phyloP scores from a whole-genome alignment of 2,797 vertebrate genomes.

The Clarias fuscus region DNA sequence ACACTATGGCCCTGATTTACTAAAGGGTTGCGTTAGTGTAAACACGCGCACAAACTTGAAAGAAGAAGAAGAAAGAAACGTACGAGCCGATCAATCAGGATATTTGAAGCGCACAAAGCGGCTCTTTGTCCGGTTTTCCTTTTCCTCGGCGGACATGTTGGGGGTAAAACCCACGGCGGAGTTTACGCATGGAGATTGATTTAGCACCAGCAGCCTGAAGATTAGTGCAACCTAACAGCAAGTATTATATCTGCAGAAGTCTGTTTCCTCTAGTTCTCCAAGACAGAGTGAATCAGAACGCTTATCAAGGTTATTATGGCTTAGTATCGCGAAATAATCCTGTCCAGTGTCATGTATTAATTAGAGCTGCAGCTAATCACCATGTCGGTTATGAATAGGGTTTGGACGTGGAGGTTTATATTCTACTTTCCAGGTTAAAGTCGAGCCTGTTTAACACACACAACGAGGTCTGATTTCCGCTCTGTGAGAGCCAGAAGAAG shows the following conservation, averaged over 20 bases:
- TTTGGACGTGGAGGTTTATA: not conserved
- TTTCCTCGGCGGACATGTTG: not conserved
- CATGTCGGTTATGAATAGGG: not conserved
- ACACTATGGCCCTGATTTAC: constrained; percentile 29
- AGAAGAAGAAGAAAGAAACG: not conserved
- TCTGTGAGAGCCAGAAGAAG: not conserved
- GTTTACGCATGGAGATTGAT: not conserved
- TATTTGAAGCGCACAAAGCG: not conserved
- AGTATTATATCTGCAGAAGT: not conserved
- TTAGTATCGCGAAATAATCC: constrained; percentile 3
- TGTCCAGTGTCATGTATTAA: not conserved
- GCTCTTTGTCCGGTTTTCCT: not conserved
- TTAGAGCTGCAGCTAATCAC: not conserved
- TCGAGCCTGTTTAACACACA: not conserved
- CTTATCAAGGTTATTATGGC: not conserved
- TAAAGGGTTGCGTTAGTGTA: constrained; percentile 20
- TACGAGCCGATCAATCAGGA: not conserved
- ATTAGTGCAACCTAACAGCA: constrained; percentile 14
- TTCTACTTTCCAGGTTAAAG: not conserved
- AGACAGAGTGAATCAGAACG: not conserved
- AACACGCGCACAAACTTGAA: not conserved
- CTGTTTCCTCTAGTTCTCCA: not conserved
- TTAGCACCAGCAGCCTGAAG: constrained; percentile 35
- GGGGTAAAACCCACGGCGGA: not conserved
- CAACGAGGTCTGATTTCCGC: not conserved